Base-by-base conservation (phyloP, 2,113 vertebrate genomes). In the Crotalus horridus region DNA sequence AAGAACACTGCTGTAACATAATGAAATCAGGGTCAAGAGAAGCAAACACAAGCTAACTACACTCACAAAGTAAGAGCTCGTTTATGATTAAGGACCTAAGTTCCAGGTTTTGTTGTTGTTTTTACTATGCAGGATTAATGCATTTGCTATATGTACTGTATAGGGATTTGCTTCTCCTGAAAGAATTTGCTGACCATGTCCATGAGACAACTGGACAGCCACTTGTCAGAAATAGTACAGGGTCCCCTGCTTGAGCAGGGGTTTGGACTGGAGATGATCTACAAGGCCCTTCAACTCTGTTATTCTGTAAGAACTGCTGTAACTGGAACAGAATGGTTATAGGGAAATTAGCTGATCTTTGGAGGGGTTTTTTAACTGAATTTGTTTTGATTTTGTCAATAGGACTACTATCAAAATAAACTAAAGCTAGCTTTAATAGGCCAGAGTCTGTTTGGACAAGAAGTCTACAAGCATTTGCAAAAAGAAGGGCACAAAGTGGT, bases 401-500 rank as follows among this genome's bases (percentile, higher is more conserved):
- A 99, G 99, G 95, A 93, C 95, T 97, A 97, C 94, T 98, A 97
- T 94, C 98, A 98, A 97, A 99, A 98, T 94, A 99, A 99, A 94
- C 97, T 99, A 26, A 99, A 98, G 90, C 96, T 99, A 85, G 99
- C 99, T 33, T 97, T 99, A 58, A 99, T 99, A 95, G 99, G 99
- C 69, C 99, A 99, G 97, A 99, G 99, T 95, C 94, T 99, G 93
- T 99, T 99, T 93, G 99, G 99, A 81, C 99, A 99, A 97, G 99
- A 99, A 97, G 99, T 99, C 89, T 99, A 99, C 95, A 98, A 95
- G 89, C 98, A 97, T 58, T 98, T 99, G 93, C 98, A 97, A 95
- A 99, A 98, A 96, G 98, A 99, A 89, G 99, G 99, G 3, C 98
- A 99, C 96, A 98, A 97, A 93, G 97, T 99, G 2, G 99, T 99